These are phyloP conservation scores for Schizopygopsis malacanthus DNA, from an alignment of 2,797 vertebrate species.

Conservation along the genomic window DNA sequence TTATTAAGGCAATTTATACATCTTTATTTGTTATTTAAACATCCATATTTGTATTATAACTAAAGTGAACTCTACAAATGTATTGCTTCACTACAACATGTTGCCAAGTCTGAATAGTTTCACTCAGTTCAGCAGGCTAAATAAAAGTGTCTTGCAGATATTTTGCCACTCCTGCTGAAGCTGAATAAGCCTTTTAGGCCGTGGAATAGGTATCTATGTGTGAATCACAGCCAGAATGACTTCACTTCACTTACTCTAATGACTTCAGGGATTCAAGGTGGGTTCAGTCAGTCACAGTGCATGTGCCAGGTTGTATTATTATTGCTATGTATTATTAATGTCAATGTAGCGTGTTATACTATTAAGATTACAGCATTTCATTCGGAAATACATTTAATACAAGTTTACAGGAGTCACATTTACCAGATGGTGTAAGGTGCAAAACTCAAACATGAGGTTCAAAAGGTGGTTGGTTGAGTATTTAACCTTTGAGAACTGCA, in stretches of 20 bases:
- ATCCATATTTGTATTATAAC: neutral
- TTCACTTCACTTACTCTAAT: slow-evolving; percentile 33
- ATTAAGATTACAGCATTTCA: neutral
- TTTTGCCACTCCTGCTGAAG: slow-evolving; percentile 9
- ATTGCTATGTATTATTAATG: slow-evolving; percentile 8
- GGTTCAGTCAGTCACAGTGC: slow-evolving; percentile 13
- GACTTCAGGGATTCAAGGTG: slow-evolving; percentile 14
- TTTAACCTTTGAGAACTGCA: slow-evolving; percentile 25
- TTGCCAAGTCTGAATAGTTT: slow-evolving; percentile 45
- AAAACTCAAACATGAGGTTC: slow-evolving; percentile 9
- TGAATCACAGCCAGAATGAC: slow-evolving; percentile 36
- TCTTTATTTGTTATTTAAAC: neutral
- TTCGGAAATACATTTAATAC: neutral
- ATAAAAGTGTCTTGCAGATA: slow-evolving; percentile 38
- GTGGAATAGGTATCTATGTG: neutral
- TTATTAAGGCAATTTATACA: neutral
- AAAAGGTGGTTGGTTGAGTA: slow-evolving; percentile 6
- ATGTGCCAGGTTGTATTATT: neutral
- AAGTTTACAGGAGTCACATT: neutral
- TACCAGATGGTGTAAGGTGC: slow-evolving; percentile 14
- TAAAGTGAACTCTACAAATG: slow-evolving; percentile 39
- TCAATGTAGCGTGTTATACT: slow-evolving; percentile 23
- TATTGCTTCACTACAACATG: slow-evolving; percentile 9
- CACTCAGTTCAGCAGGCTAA: slow-evolving; percentile 26
- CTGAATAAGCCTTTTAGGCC: slow-evolving; percentile 31